Evolutionary conservation across 2,888 invertebrate species (phyloP).

Genomic region (Tiphia femorata): DNA sequence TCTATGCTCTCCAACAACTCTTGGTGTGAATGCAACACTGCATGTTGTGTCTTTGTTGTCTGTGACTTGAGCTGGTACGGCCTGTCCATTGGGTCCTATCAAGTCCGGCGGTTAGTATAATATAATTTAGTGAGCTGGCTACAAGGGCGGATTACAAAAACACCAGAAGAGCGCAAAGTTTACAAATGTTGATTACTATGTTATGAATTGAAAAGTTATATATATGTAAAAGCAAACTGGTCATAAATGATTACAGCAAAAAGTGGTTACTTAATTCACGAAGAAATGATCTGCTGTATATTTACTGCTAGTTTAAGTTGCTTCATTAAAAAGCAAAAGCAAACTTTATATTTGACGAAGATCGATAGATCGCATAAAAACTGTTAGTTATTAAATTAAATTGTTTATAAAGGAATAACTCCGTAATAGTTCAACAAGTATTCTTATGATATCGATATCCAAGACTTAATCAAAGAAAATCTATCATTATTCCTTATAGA

Average conservation of each 20-base stretch:
- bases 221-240: slow-evolving; percentile 27
- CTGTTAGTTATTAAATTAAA: no score
- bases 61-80: slow-evolving; percentile 90
- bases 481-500: no score
- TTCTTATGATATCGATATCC: no score
- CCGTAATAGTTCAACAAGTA: no score
- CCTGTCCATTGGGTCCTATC: slow-evolving; percentile 92
- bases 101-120: slow-evolving; percentile 67
- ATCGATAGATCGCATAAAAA: no score
- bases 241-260: slow-evolving; percentile 21
- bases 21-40: slow-evolving; percentile 91
- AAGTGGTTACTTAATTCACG: slow-evolving; percentile 17
- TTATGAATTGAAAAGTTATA: no score
- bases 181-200: slow-evolving; percentile 28
- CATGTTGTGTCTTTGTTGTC: slow-evolving; percentile 86
- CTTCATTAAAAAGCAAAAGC: background rate
- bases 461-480: no score
- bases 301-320: background rate
- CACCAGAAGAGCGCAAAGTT: no score
- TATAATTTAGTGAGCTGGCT: slow-evolving; percentile 59
- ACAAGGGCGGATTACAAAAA: slow-evolving; percentile 42
- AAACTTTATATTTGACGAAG: no score
- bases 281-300: background rate
- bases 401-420: no score
- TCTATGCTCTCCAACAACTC: slow-evolving; percentile 91